A percentile compares a stretch with the other conserved stretches of the same genome.
Evolutionary conservation across 2,113 vertebrate genomes (phyloP).

Genomic region (Eonycteris spelaea): DNA sequence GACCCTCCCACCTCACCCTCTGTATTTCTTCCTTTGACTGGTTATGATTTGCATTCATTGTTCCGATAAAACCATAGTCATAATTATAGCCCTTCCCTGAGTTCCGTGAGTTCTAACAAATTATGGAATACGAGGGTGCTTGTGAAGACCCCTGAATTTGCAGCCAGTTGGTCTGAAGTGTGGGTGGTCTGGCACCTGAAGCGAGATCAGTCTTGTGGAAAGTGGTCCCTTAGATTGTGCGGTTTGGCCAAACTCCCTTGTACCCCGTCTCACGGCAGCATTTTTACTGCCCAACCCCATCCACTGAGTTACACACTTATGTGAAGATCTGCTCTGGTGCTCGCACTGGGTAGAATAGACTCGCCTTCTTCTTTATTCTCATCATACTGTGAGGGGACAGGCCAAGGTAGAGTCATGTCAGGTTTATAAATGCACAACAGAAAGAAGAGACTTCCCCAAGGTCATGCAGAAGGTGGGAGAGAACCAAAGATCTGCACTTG

Average conservation of each 20-base stretch:
- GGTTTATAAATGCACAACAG: neutral
- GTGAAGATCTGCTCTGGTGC: neutral
- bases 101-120: neutral
- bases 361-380: neutral
- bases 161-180: neutral
- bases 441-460: neutral
- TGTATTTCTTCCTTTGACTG: neutral
- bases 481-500: rapidly evolving
- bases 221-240: neutral
- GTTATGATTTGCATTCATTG: too few species aligned
- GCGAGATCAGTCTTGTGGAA: neutral
- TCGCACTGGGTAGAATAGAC: neutral
- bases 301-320: too few species aligned
- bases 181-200: neutral
- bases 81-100: neutral
- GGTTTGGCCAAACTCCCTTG: neutral
- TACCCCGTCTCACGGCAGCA: neutral
- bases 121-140: neutral
- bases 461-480: neutral
- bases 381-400: neutral
- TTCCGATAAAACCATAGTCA: rapidly evolving
- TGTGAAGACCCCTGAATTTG: rapidly evolving
- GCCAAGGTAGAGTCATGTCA: rapidly evolving
- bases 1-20: neutral
- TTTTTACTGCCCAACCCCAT: neutral